Base-by-base conservation (phyloP, 2,888 invertebrate species). In the Lasioglossum morio region DNA sequence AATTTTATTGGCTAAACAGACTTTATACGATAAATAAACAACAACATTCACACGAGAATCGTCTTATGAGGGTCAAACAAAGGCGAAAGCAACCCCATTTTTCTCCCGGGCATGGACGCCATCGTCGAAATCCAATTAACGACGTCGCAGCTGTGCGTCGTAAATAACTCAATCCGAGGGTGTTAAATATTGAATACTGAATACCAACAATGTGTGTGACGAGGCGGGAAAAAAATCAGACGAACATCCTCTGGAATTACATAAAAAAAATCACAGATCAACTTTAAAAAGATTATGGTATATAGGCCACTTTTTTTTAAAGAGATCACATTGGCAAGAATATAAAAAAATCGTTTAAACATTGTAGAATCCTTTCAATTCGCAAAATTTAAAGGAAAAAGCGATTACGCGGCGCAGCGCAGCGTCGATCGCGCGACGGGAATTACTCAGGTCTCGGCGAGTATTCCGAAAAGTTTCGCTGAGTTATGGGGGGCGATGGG, bases 51-150 rank as follows among this genome's bases (percentile, higher is more conserved):
- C n/a, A 4, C n/a, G n/a, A n/a, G 69, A 73, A 48, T 48, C 34
- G 73, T 48, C 23, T 34, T 72, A 10, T 19, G 19, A 30, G 30
- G 48, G 10, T 23, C 14, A 27, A n/a, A 40, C 8, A 27, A 73
- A 43, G n/a, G 19, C 30, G 19, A 43, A 19, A 57, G 27, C n/a
- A 53, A 40, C 40, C 40, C 10, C 19, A 40, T 57, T 70, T 70
- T 60, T 7, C 72, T 53, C 23, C 43, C 5, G 69, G n/a, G 43
- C 19, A 10, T 40, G 30, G 27, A 43, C 72, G 46, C 23, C n/a
- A 43, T 43, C 63, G 48, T 48, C 40, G n/a, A 70, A 76, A 80
- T 83, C 53, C 57, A 80, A 80, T 83, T 80, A 82, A 77, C 69
- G 53, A 23, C 7, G 46, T 30, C 69, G 34, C 80, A 70, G 23